Evolutionary conservation across 2,888 invertebrate genomes (phyloP).

Genomic region (Campoplex nolae): DNA sequence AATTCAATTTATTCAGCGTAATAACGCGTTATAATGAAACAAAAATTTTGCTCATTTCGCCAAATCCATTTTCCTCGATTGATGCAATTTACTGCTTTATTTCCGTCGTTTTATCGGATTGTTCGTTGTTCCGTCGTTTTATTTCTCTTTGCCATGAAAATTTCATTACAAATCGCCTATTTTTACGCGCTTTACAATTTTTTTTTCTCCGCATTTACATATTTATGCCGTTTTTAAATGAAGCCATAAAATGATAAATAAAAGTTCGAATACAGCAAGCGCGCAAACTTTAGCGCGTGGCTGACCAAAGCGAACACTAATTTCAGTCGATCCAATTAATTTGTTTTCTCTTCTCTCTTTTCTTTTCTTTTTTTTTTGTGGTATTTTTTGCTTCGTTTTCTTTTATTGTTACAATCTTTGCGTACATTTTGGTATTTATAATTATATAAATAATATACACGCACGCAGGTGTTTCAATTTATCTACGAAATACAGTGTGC

Average conservation of each 20-base stretch:
- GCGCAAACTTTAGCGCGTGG: constrained; percentile 44
- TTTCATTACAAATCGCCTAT: constrained; percentile 35
- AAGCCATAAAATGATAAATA: background rate
- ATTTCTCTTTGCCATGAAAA: constrained; percentile 26
- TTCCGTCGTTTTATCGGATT: constrained; percentile 51
- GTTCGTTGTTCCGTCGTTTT: constrained; percentile 63
- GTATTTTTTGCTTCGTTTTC: background rate
- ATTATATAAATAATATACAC: constrained; percentile 41
- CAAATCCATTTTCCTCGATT: constrained; percentile 29
- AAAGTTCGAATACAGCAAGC: constrained; percentile 12
- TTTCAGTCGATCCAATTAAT: constrained; percentile 61
- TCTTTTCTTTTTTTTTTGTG: background rate
- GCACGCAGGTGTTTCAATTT: constrained; percentile 42
- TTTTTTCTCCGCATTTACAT: background rate
- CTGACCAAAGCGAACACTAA: constrained; percentile 44
- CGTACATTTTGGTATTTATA: constrained; percentile 28
- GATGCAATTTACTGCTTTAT: constrained; percentile 17
- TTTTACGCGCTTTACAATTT: constrained; percentile 21
- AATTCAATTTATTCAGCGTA: background rate
- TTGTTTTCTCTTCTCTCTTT: constrained; percentile 19
- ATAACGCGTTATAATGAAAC: background rate
- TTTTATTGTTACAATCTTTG: constrained; percentile 36
- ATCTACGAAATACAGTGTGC: constrained; percentile 50
- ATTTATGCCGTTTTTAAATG: background rate
- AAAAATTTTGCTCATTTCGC: background rate